Percentiles rank a stretch among this genome's conserved stretches.
Conservation (phyloP, 2,888 invertebrate species). For the Tetragonisca angustula region DNA sequence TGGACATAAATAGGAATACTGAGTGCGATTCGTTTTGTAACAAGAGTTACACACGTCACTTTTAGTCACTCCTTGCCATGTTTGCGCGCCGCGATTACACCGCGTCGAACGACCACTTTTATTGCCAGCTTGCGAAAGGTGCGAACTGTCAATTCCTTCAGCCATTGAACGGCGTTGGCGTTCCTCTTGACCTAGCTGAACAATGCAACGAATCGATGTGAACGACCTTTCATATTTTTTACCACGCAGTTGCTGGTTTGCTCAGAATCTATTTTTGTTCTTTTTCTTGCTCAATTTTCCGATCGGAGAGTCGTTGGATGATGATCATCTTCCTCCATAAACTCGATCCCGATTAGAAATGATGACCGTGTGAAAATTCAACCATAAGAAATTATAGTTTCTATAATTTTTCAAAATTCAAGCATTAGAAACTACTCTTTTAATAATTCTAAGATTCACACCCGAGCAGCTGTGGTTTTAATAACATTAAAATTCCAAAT, state of each 20-base stretch:
- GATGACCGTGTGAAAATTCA: neutral
- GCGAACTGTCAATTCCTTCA: constrained; percentile 57
- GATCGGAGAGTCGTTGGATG: neutral
- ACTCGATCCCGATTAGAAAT: neutral
- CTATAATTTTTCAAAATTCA: too few species aligned
- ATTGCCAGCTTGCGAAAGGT: constrained; percentile 66
- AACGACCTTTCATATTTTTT: constrained; percentile 51
- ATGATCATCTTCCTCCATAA: neutral
- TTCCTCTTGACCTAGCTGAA: constrained; percentile 63
- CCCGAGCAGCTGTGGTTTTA: too few species aligned
- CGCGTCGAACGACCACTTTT: constrained; percentile 63
- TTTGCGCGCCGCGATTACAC: constrained; percentile 46
- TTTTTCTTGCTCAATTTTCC: neutral
- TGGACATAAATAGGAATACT: constrained; percentile 18
- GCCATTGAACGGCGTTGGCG: constrained; percentile 64
- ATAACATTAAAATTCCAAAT: too few species aligned
- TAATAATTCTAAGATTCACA: too few species aligned
- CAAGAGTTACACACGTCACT: constrained; percentile 1
- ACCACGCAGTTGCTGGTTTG: constrained; percentile 32
- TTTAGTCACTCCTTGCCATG: constrained; percentile 12
- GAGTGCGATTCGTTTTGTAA: constrained; percentile 34
- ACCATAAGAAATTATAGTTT: neutral
- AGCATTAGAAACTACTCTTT: too few species aligned
- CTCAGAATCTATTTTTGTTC: neutral
- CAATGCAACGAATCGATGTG: constrained; percentile 68